A percentile compares a stretch with the other conserved stretches of the same genome.
Evolutionary conservation across 1,140 invertebrate species (phyloP).

Genomic region (Pogonus chalceus): DNA sequence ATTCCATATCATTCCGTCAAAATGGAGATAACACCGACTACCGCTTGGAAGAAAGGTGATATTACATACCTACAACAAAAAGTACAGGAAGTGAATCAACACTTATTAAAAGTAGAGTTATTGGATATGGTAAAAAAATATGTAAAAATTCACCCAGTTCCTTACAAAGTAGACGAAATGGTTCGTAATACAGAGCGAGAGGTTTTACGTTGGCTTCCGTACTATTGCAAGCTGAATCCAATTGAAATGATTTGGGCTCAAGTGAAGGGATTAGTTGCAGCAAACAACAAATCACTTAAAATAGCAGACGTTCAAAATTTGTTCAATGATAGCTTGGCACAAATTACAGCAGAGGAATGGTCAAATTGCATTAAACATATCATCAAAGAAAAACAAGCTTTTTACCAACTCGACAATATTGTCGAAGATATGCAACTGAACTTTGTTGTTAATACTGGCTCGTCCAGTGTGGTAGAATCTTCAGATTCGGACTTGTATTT

Average conservation of each 20-base stretch:
- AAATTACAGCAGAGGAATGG: neutral
- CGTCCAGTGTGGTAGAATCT: too few species aligned
- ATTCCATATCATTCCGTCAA: neutral
- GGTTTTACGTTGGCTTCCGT: neutral
- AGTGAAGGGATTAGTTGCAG: neutral
- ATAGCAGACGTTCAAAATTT: neutral
- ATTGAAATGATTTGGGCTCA: neutral
- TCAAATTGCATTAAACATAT: neutral
- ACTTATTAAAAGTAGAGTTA: neutral
- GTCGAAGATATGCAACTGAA: neutral
- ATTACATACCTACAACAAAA: too few species aligned
- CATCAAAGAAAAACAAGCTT: neutral
- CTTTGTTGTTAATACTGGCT: too few species aligned
- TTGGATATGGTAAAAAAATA: neutral
- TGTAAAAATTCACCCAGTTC: neutral
- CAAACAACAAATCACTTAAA: neutral
- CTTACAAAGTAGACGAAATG: too few species aligned
- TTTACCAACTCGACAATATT: neutral
- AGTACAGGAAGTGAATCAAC: neutral
- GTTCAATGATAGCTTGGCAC: neutral
- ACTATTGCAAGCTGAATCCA: neutral
- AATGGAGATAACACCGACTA: neutral
- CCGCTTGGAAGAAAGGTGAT: neutral
- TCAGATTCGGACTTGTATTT: neutral
- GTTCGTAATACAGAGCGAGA: too few species aligned